These are phyloP conservation scores for Drosophila oshimai DNA, from an alignment of 1,140 invertebrate genomes.

Conservation along the genomic window DNA sequence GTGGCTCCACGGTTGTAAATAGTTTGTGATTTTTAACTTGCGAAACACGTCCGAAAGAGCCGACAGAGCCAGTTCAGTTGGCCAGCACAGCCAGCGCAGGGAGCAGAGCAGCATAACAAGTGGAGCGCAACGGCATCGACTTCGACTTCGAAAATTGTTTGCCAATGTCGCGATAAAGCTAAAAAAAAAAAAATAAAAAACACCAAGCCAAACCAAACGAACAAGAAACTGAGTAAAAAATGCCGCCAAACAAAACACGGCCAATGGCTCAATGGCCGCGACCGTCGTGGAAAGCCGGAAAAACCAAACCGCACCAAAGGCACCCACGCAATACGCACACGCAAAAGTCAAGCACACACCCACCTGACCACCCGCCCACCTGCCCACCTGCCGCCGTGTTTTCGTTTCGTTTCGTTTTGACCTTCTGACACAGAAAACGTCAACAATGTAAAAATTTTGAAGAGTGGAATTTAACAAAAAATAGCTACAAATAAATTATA, in stretches of 20 bases:
- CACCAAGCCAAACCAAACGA: no score
- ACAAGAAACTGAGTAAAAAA: slow-evolving; percentile 2
- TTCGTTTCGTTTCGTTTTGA: no score
- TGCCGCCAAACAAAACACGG: slow-evolving; percentile 14
- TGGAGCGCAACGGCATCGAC: slow-evolving; percentile 55
- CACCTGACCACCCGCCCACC: neutral
- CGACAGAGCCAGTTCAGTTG: neutral
- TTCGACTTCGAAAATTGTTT: slow-evolving; percentile 58
- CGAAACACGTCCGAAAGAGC: slow-evolving; percentile 63
- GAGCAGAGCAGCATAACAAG: slow-evolving; percentile 63
- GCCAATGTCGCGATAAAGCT: slow-evolving; percentile 73
- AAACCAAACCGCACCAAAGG: slow-evolving; percentile 25
- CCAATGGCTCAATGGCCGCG: neutral
- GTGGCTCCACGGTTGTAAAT: slow-evolving; percentile 27
- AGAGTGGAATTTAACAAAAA: neutral
- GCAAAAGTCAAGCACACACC: slow-evolving; percentile 1
- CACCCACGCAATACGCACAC: slow-evolving; percentile 18
- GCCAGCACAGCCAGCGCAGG: slow-evolving; percentile 7
- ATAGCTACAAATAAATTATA: no score
- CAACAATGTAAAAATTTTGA: slow-evolving; percentile 24
- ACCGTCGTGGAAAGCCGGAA: slow-evolving; percentile 9
- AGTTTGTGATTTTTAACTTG: slow-evolving; percentile 52
- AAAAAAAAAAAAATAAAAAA: no score
- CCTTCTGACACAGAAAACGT: slow-evolving; percentile 42
- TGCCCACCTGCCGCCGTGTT: no score